These are phyloP conservation scores for Istiophorus platypterus DNA, from an alignment of 2,113 vertebrate genomes.

Conservation along the genomic window DNA sequence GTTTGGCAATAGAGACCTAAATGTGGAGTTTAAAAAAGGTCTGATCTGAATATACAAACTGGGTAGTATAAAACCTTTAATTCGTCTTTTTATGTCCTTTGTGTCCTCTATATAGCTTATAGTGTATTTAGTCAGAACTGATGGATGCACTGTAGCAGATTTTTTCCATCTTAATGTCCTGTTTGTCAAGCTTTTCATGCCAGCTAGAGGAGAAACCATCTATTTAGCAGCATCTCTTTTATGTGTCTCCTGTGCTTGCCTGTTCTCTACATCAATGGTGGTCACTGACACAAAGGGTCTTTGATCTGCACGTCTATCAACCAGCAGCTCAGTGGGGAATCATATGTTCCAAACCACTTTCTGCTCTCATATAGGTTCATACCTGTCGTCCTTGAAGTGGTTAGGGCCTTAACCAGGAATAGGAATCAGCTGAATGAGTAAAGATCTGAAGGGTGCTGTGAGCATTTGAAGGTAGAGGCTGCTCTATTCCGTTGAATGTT, in stretches of 20 bases:
- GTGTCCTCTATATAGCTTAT: not conserved
- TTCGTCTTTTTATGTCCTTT: not conserved
- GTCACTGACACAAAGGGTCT: conserved; percentile 76
- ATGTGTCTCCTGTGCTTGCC: conserved; percentile 68
- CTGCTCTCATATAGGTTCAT: conserved; percentile 61
- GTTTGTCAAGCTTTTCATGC: conserved; percentile 36
- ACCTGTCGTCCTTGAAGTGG: conserved; percentile 52
- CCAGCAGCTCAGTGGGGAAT: conserved; percentile 73
- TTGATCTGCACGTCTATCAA: conserved; percentile 79
- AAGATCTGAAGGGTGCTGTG: conserved; percentile 30
- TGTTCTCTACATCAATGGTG: conserved; percentile 76
- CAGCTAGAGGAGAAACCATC: conserved; percentile 55
- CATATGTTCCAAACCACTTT: conserved; percentile 62
- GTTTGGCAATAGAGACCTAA: too few species aligned
- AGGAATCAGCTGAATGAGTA: conserved; percentile 34
- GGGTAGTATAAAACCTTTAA: not conserved
- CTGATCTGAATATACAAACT: too few species aligned
- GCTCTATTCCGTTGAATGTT: conserved; percentile 60
- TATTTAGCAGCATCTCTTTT: conserved; percentile 76
- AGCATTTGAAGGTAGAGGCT: conserved; percentile 59
- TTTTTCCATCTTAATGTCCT: conserved; percentile 2
- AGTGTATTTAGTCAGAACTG: not conserved
- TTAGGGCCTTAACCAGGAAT: conserved; percentile 23
- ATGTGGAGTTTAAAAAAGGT: too few species aligned
- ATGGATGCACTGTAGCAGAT: not conserved